These are phyloP conservation scores for Sebastes wilsoni DNA, from an alignment of 2,797 vertebrate species.

Conservation along the genomic window DNA sequence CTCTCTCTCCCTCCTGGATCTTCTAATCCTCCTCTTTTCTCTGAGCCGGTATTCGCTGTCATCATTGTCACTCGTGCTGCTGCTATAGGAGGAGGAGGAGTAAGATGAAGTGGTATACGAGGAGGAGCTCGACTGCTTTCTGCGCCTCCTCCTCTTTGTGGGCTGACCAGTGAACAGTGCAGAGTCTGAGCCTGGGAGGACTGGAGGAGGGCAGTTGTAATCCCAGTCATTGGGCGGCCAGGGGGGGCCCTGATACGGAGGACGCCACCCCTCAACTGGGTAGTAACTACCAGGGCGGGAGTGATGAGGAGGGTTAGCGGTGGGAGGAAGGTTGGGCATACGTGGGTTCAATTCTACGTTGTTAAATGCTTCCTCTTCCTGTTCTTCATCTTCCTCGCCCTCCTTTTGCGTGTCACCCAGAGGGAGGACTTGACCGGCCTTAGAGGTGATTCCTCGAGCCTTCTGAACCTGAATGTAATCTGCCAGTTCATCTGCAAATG, in stretches of 20 bases:
- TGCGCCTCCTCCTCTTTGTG: slow-evolving; percentile 17
- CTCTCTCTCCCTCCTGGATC: slow-evolving; percentile 34
- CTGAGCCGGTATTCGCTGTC: slow-evolving; percentile 46
- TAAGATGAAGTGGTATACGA: slow-evolving; percentile 48
- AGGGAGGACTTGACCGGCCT: slow-evolving; percentile 47
- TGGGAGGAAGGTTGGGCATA: not conserved
- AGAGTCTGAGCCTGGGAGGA: not conserved
- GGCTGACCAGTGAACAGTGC: not conserved
- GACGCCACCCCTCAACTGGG: slow-evolving; percentile 22
- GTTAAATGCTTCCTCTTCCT: not conserved
- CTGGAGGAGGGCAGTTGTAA: slow-evolving; percentile 29
- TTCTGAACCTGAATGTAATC: slow-evolving; percentile 88
- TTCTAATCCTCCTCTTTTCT: slow-evolving; percentile 53
- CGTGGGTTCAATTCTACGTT: not conserved
- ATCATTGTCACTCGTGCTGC: slow-evolving; percentile 61
- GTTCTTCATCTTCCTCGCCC: slow-evolving; percentile 12
- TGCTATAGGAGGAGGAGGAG: slow-evolving; percentile 54
- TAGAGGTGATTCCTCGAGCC: slow-evolving; percentile 82
- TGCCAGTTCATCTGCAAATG: slow-evolving; percentile 87
- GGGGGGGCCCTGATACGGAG: slow-evolving; percentile 17
- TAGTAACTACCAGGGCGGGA: slow-evolving; percentile 12
- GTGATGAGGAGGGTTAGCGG: slow-evolving; percentile 13
- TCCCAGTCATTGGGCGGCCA: slow-evolving; percentile 28
- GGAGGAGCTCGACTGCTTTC: slow-evolving; percentile 55
- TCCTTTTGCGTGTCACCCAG: slow-evolving; percentile 27